Evolutionary conservation across 2,888 invertebrate species (phyloP).

Genomic region (Cinara cedri): DNA sequence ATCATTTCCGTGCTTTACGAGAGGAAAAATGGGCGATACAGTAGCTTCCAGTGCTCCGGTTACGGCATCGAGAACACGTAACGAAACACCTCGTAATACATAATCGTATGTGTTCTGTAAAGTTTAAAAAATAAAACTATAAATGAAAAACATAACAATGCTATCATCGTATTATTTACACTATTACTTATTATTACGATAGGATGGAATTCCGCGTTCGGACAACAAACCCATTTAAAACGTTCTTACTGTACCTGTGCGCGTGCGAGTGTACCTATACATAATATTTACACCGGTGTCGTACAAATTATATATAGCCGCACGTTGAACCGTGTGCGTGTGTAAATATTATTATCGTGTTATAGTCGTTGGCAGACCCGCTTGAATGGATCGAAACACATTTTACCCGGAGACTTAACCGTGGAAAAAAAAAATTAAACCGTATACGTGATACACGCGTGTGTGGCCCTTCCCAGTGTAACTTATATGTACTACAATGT

Average conservation of each 20-base stretch:
- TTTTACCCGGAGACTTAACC: not conserved
- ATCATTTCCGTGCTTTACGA: too few species aligned
- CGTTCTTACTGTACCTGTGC: not conserved
- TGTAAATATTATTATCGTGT: slow-evolving; percentile 27
- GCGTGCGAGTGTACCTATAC: not conserved
- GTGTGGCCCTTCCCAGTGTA: too few species aligned
- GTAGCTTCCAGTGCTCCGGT: too few species aligned
- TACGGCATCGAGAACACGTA: too few species aligned
- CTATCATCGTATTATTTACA: too few species aligned
- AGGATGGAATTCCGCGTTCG: slow-evolving; percentile 2
- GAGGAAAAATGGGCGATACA: too few species aligned
- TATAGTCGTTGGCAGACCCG: not conserved
- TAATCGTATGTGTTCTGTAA: too few species aligned
- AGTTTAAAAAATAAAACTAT: too few species aligned
- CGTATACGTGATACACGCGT: not conserved
- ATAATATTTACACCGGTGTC: not conserved
- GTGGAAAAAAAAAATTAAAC: slow-evolving; percentile 4
- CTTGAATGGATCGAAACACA: slow-evolving; percentile 44
- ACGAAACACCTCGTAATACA: too few species aligned
- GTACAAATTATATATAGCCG: slow-evolving; percentile 3
- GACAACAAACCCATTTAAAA: slow-evolving; percentile 36
- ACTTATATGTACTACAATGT: too few species aligned
- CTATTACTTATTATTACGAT: too few species aligned
- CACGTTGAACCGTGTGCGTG: not conserved
- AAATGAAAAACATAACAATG: too few species aligned